These are phyloP conservation scores for Prenolepis imparis DNA, from an alignment of 2,888 invertebrate species.

Conservation along the genomic window DNA sequence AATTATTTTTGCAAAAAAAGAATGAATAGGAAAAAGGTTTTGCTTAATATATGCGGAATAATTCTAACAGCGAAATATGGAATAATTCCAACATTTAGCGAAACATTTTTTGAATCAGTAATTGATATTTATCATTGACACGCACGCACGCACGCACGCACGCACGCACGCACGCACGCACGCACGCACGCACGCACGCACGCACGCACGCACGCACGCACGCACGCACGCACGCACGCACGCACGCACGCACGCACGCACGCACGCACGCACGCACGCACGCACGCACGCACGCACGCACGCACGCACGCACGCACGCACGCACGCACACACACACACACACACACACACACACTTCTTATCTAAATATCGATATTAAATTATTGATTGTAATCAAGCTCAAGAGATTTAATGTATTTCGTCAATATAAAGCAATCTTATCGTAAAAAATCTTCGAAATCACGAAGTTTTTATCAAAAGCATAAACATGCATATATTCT, in stretches of 20 bases:
- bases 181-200: too few species aligned
- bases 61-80: too few species aligned
- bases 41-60: neutral
- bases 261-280: too few species aligned
- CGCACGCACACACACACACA: too few species aligned
- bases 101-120: neutral
- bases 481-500: neutral
- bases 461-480: neutral
- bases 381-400: slow-evolving; percentile 2
- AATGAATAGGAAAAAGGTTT: neutral
- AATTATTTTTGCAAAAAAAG: neutral
- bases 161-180: too few species aligned
- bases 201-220: too few species aligned
- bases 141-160: too few species aligned
- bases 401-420: neutral
- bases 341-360: too few species aligned
- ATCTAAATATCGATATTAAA: neutral
- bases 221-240: too few species aligned
- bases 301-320: too few species aligned
- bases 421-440: neutral
- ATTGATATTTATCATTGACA: neutral
- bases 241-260: too few species aligned
- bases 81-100: neutral
- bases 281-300: too few species aligned
- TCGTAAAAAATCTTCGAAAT: neutral